These are phyloP conservation scores for Merluccius polli DNA, from an alignment of 2,797 vertebrate genomes.

Conservation along the genomic window DNA sequence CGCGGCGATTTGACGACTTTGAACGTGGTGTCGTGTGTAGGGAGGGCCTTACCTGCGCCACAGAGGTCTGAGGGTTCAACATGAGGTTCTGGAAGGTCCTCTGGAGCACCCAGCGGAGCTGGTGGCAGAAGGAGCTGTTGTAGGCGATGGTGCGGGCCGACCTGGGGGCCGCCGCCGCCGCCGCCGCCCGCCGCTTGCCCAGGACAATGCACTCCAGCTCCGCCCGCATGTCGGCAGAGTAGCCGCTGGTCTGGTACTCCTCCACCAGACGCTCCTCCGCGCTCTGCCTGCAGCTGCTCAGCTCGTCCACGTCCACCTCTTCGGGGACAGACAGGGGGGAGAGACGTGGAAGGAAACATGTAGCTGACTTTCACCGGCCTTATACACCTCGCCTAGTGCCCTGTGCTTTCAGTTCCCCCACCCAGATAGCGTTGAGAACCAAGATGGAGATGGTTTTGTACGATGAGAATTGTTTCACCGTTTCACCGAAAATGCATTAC, in stretches of 20 bases:
- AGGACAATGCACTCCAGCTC: conserved; percentile 70
- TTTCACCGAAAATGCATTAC: too few species aligned
- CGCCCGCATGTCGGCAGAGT: conserved; percentile 67
- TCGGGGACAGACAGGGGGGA: background rate
- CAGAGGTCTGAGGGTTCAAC: conserved; percentile 85
- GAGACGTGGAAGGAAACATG: background rate
- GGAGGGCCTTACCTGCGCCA: conserved; percentile 82
- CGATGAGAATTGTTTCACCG: too few species aligned
- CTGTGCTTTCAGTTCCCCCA: background rate
- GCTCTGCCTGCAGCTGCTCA: conserved; percentile 45
- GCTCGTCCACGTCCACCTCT: conserved; percentile 61
- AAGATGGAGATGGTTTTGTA: too few species aligned
- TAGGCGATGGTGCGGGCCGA: conserved; percentile 73
- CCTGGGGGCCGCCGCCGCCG: conserved; percentile 35
- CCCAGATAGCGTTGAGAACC: too few species aligned
- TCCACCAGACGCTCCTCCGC: conserved; percentile 76
- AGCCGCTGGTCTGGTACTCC: conserved; percentile 74
- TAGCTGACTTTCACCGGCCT: background rate
- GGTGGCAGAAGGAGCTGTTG: conserved; percentile 83
- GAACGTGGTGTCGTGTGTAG: too few species aligned
- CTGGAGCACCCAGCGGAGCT: conserved; percentile 83
- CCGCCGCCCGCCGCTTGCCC: conserved; percentile 50
- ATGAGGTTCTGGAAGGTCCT: conserved; percentile 86
- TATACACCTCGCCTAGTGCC: background rate
- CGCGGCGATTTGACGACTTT: too few species aligned